Conservation (phyloP, 1,140 invertebrate species). For the Heliothis virescens region DNA sequence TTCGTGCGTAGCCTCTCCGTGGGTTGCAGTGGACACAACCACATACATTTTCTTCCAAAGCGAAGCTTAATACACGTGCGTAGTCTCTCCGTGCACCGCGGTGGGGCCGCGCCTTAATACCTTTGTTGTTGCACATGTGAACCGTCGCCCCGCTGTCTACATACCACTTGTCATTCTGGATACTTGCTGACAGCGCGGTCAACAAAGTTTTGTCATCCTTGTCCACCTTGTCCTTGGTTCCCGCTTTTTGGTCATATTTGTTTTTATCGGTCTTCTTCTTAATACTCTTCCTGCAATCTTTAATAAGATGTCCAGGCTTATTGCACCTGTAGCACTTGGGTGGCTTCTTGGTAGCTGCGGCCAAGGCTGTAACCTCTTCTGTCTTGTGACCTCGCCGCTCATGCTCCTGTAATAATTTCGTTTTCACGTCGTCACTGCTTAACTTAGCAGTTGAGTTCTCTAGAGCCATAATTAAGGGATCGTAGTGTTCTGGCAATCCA, state of each 20-base stretch:
- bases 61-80: no score
- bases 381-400: slow-evolving; percentile 10
- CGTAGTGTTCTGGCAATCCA: slow-evolving; percentile 41
- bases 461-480: slow-evolving; percentile 32
- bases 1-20: no score
- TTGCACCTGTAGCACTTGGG: background rate
- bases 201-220: slow-evolving; percentile 8
- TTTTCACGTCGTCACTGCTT: background rate
- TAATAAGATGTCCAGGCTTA: background rate
- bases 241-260: background rate
- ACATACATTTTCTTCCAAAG: no score
- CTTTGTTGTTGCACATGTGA: slow-evolving; percentile 51
- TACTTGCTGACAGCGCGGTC: slow-evolving; percentile 24
- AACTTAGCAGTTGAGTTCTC: no score
- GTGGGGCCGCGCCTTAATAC: no score
- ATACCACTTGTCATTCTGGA: slow-evolving; percentile 28
- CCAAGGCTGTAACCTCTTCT: slow-evolving; percentile 1
- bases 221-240: background rate
- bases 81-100: no score
- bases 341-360: background rate
- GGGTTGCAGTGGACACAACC: no score
- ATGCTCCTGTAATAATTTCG: no score
- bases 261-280: slow-evolving; percentile 2
- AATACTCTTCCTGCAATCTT: background rate
- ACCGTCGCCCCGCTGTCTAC: slow-evolving; percentile 27